Percentiles rank a stretch among this genome's conserved stretches.
Conservation (phyloP, 2,113 vertebrate species). For the Panthera uncia region DNA sequence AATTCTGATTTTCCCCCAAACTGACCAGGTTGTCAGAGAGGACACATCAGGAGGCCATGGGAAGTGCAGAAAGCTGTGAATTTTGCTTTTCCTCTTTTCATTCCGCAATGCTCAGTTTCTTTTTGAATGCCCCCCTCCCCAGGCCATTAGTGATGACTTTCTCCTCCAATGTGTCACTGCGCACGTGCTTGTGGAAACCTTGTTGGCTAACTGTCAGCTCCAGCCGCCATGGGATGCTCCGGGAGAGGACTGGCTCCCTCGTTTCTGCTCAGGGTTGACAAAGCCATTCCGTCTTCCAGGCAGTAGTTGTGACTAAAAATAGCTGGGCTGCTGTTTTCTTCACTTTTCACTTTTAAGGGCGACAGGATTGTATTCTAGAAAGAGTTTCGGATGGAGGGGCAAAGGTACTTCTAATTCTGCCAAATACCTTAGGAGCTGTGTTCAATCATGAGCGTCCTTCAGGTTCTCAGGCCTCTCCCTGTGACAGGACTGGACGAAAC, state of each 20-base stretch:
- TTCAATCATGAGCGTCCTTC: background rate
- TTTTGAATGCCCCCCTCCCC: background rate
- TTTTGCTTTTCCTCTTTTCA: background rate
- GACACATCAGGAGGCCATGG: background rate
- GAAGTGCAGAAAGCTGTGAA: background rate
- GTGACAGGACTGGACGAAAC: background rate
- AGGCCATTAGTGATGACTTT: background rate
- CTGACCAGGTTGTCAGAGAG: background rate
- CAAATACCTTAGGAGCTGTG: background rate
- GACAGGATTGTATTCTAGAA: background rate
- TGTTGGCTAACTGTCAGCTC: background rate
- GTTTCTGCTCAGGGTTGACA: background rate
- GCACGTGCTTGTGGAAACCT: background rate
- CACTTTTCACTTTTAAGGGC: constrained; percentile 40
- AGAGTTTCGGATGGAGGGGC: background rate
- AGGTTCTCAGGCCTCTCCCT: background rate
- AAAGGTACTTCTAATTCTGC: background rate
- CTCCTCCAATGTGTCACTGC: fast-evolving
- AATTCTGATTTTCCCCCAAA: background rate
- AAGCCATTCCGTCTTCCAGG: background rate
- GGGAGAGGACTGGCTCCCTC: background rate
- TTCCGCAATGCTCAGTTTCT: background rate
- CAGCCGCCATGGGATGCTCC: too few species aligned
- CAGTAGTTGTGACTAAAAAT: constrained; percentile 23
- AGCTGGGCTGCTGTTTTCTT: constrained; percentile 11